Evolutionary conservation across 2,888 invertebrate genomes (phyloP).

Genomic region (Pegoplata infirma): DNA sequence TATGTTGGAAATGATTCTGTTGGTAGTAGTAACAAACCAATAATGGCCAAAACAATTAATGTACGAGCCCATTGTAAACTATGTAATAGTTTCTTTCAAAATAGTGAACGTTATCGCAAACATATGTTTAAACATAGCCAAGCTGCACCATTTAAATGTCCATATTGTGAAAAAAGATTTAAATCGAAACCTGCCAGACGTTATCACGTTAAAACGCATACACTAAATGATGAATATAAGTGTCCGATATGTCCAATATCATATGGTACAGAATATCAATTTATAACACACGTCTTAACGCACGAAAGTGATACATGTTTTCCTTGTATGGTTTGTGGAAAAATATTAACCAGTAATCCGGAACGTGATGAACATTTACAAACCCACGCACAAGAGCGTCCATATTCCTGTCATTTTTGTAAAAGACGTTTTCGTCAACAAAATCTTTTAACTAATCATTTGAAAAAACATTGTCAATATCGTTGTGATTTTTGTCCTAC

Average conservation of each 20-base stretch:
- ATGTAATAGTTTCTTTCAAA: not conserved
- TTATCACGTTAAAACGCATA: not conserved
- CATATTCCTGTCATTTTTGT: slow-evolving; percentile 75
- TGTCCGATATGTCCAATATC: slow-evolving; percentile 79
- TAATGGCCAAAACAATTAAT: not conserved
- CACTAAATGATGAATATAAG: slow-evolving; percentile 12
- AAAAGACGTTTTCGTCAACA: slow-evolving; percentile 66
- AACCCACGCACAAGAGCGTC: slow-evolving; percentile 80
- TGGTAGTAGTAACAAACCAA: not conserved
- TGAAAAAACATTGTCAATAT: slow-evolving; percentile 66
- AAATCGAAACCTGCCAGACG: not conserved
- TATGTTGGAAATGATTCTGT: not conserved
- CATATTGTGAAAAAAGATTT: not conserved
- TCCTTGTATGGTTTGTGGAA: slow-evolving; percentile 67
- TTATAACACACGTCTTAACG: slow-evolving; percentile 64
- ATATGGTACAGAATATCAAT: slow-evolving; percentile 69
- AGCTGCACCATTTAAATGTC: not conserved
- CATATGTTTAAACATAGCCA: not conserved
- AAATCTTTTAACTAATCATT: slow-evolving; percentile 67
- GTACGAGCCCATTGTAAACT: not conserved
- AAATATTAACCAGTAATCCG: slow-evolving; percentile 61
- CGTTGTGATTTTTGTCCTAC: slow-evolving; percentile 66
- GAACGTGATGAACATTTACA: slow-evolving; percentile 73
- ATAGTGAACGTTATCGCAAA: not conserved
- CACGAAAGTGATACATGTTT: slow-evolving; percentile 64